Base-by-base conservation (phyloP, 2,888 invertebrate genomes). In the Flexamia atlantica region DNA sequence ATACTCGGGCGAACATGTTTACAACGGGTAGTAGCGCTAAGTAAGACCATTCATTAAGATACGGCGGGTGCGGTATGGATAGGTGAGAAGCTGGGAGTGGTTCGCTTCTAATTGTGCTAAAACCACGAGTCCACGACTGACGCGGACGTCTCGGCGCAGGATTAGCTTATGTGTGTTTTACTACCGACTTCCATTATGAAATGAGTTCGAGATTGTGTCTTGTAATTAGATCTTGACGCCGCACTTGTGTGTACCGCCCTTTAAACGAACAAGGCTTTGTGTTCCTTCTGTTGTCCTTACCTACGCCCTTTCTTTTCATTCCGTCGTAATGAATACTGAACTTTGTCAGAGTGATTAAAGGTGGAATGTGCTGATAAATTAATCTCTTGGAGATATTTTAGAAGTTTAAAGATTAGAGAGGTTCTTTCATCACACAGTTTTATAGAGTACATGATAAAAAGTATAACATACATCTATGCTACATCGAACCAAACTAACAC, bases 31-130 rank as follows among this genome's bases (percentile, higher is more conserved):
- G 76, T 76, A 76, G 76, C 25, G 76, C 32, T 76, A 76, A 76
- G 76, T 76, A 76, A 76, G 79, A 57, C 79, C 57, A 79, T 79
- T 79, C 79, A 57, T 79, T 79, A 79, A 79, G 79, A 79, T 36
- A 25, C 28, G 30, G 42, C 50, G 36, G 57, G 57, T 57, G 79
- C 79, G 57, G 17, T 79, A 79, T 57, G 42, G 76, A n/a, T 28
- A 76, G 79, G 79, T 79, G 79, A 57, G 57, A 57, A 46, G 42
- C 2, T 14, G 50, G 79, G 79, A 79, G 79, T 79, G 79, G 53
- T 23, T 17, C n/a, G 28, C 79, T 23, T n/a, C 79, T 79, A 79
- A 79, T 79, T 79, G 79, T 57, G 79, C 79, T 79, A 79, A 79
- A 79, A 79, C 79, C 53, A 46, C 46, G 20, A 3, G 40, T 12